Evolutionary conservation across 2,797 vertebrate genomes (phyloP), one percentile per base, ranked within the genome.

Genomic region (Ataeniobius toweri): DNA sequence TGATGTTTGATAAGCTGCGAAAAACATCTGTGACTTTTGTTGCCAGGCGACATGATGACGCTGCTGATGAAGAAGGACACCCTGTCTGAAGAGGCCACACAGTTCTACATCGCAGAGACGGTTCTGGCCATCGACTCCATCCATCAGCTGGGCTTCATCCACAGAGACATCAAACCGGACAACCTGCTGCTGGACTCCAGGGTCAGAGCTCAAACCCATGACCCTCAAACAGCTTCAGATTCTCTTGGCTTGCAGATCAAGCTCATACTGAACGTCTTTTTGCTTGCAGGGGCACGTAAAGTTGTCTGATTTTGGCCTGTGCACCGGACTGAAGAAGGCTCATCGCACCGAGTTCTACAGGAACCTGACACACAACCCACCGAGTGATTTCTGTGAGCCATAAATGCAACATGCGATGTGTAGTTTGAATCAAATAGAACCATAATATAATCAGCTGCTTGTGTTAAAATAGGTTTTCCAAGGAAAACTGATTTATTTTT

Each of bases 281-380:
- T 70, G 77, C 70, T 85, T 53, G 48, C 91, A 99, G 98, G 98
- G 98, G 63, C 98, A 99, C 3, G 97, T 99, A 85, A 99, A 99
- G 85, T 94, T 99, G 76, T 99, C 98, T 13, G 98, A 99, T 88
- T 99, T 99, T 83, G 98, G 98, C 48, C 94, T 99, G 80, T 99
- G 98, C 88, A 99, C 98, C 0, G 98, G 98, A 76, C 94, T 99
- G 85, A 99, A 99, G 93, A 99, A 99, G 83, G 98, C 98, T 63
- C 98, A 99, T 89, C 96, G 98, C 83, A 99, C 98, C 0, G 98
- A 99, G 82, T 99, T 99, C 89, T 99, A 99, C 89, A 95, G 98
- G 88, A 99, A 99, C 89, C 96, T 99, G 75, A 98, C 97, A 0
- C 98, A 99, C 87, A 99, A 98, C 90, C 98, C 98, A 0, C 98